Evolutionary conservation across 2,888 invertebrate species (phyloP).

Genomic region (Scaptomyza reducta): DNA sequence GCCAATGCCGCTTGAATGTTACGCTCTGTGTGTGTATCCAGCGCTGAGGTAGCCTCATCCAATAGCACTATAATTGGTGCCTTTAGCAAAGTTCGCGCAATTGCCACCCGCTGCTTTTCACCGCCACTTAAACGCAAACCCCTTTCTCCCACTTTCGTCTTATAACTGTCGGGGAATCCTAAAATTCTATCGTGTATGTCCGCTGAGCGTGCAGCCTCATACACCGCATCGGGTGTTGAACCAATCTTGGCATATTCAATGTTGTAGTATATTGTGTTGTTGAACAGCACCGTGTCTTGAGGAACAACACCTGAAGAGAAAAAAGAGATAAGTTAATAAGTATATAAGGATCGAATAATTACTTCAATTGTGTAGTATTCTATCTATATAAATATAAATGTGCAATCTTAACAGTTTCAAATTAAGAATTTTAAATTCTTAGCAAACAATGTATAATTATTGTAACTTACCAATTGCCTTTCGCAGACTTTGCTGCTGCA

Average conservation of each 20-base stretch:
- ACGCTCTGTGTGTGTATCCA: constrained; percentile 98
- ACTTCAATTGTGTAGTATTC: background rate
- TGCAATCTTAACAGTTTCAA: too few relatives aligned
- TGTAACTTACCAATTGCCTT: constrained; percentile 86
- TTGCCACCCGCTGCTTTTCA: constrained; percentile 98
- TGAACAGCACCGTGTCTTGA: constrained; percentile 98
- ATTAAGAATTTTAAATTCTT: too few relatives aligned
- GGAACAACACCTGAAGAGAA: constrained; percentile 92
- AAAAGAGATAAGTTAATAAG: background rate
- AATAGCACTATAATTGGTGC: constrained; percentile 94
- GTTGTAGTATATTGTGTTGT: constrained; percentile 96
- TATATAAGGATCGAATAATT: background rate
- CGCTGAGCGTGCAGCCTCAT: constrained; percentile 94
- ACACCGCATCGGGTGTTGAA: constrained; percentile 92
- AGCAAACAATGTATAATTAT: too few relatives aligned
- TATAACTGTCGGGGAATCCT: constrained; percentile 95
- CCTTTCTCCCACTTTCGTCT: constrained; percentile 96
- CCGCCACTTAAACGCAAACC: constrained; percentile 98
- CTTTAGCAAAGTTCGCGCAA: constrained; percentile 97
- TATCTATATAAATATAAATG: too few relatives aligned
- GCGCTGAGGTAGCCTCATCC: constrained; percentile 97
- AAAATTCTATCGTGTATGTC: constrained; percentile 97
- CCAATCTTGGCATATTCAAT: constrained; percentile 95
- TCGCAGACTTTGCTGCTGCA: constrained; percentile 93
- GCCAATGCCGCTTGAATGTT: constrained; percentile 95